Evolutionary conservation across 2,113 vertebrate genomes (phyloP), one percentile per base, ranked within the genome.

Genomic region (Seriola dumerili): DNA sequence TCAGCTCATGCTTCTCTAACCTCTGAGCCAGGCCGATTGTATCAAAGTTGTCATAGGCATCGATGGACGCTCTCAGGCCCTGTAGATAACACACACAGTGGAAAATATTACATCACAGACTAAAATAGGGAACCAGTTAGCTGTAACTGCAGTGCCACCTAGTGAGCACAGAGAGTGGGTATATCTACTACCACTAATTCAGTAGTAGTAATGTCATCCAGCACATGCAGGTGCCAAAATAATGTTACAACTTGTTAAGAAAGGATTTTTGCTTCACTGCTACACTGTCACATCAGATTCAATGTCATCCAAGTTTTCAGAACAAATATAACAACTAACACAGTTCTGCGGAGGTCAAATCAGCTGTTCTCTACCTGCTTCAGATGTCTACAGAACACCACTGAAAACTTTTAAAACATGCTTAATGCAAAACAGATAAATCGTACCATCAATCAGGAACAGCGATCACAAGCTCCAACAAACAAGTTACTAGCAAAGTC

Each of bases 21-120:
- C 93, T 94, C 92, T 98, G 97, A 14, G 97, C 97, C 84, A 98
- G 90, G 0, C 91, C 93, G 38, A 97, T 96, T 71, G 96, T 97
- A 89, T 99, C 97, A 46, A 98, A 97, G 94, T 96, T 97, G 90
- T 97, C 96, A 21, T 97, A 97, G 11, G 97, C 96, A 34, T 98
- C 96, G 0, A 98, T 96, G 52, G 97, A 98, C 21, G 96, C 95
- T 85, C 97, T 96, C 85, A 98, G 92, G 55, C 96, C 97, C 97
- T 98, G 84, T 80, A 61, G 59, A 67, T 13, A 32, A 71, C 13
- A 72, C 6, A 76, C 19, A 58, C 17, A 72, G 23, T 34, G 2
- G 55, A 23, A 75, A 48, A 78, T 32, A 40, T 36, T 36, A 42
- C 21, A 55, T 36, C 23, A 50, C 19, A 69, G 1, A 68, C 25